phyloP scores from a whole-genome alignment of 2,888 invertebrate species.

The Nymphalis urticae region DNA sequence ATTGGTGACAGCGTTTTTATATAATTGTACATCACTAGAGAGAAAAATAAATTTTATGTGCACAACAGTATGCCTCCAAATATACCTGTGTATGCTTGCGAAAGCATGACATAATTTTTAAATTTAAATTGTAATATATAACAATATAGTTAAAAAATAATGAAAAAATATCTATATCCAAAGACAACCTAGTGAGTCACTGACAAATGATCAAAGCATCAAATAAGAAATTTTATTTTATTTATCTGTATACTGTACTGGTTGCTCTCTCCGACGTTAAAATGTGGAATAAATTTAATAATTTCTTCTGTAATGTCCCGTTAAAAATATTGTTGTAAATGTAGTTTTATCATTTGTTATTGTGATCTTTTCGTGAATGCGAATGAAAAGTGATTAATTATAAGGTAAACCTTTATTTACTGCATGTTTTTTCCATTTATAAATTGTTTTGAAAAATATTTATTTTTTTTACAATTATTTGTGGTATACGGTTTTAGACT shows the following conservation, averaged over 20 bases:
- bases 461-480: slow-evolving; percentile 16
- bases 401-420: slow-evolving; percentile 22
- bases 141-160: too few species aligned
- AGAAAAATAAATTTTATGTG: too few species aligned
- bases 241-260: slow-evolving; percentile 20
- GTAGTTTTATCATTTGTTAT: slow-evolving; percentile 39
- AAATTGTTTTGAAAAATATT: slow-evolving; percentile 39
- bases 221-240: slow-evolving; percentile 10
- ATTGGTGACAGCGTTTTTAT: too few species aligned
- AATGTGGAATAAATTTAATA: slow-evolving; percentile 53
- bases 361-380: slow-evolving; percentile 16
- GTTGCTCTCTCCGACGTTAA: slow-evolving; percentile 42
- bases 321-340: slow-evolving; percentile 51
- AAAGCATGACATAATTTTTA: too few species aligned
- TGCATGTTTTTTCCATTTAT: slow-evolving; percentile 36
- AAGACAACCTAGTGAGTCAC: slow-evolving; percentile 16
- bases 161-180: neutral
- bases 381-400: slow-evolving; percentile 44
- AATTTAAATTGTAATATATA: too few species aligned
- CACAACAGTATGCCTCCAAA: too few species aligned
- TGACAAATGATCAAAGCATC: slow-evolving; percentile 6
- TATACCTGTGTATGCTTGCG: too few species aligned
- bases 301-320: slow-evolving; percentile 45
- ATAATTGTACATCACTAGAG: too few species aligned
- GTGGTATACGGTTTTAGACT: neutral